Conservation (phyloP, 2,888 invertebrate species). For the Microplitis manilae region DNA sequence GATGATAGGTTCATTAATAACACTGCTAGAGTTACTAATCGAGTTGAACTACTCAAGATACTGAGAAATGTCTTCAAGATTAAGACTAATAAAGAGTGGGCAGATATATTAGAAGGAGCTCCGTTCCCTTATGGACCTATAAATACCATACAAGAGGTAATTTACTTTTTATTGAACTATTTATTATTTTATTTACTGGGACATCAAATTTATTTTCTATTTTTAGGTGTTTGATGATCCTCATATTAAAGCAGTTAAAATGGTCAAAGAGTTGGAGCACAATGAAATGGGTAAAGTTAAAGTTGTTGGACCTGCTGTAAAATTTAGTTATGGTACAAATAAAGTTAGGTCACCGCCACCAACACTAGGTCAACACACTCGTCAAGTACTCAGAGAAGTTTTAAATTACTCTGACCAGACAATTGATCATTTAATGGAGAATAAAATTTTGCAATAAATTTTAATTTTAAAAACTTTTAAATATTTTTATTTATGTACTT, state of each 20-base stretch:
- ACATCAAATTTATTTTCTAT: slow-evolving; percentile 30
- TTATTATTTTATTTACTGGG: not conserved
- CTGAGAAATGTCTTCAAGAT: slow-evolving; percentile 76
- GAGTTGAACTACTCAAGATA: slow-evolving; percentile 78
- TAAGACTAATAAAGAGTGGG: slow-evolving; percentile 85
- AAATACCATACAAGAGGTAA: slow-evolving; percentile 78
- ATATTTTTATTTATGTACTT: slow-evolving; percentile 39
- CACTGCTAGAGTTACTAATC: slow-evolving; percentile 81
- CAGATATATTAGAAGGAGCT: slow-evolving; percentile 79
- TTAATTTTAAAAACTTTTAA: slow-evolving; percentile 14
- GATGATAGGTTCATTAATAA: slow-evolving; percentile 83
- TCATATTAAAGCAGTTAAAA: slow-evolving; percentile 82
- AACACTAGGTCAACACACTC: slow-evolving; percentile 89
- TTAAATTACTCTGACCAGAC: slow-evolving; percentile 77
- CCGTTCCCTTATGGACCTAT: slow-evolving; percentile 92
- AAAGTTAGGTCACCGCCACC: slow-evolving; percentile 85
- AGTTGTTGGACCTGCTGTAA: slow-evolving; percentile 90
- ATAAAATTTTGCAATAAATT: slow-evolving; percentile 72
- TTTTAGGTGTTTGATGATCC: slow-evolving; percentile 86
- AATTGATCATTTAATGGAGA: slow-evolving; percentile 73
- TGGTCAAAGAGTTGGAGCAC: slow-evolving; percentile 83
- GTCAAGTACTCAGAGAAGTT: slow-evolving; percentile 79
- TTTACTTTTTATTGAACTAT: not conserved
- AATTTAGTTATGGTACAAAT: slow-evolving; percentile 83
- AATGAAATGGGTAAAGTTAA: slow-evolving; percentile 80